Percentiles rank a stretch among this genome's conserved stretches.
These are phyloP conservation scores for Dicentrarchus labrax DNA, from an alignment of 2,113 vertebrate species.

Conservation along the genomic window DNA sequence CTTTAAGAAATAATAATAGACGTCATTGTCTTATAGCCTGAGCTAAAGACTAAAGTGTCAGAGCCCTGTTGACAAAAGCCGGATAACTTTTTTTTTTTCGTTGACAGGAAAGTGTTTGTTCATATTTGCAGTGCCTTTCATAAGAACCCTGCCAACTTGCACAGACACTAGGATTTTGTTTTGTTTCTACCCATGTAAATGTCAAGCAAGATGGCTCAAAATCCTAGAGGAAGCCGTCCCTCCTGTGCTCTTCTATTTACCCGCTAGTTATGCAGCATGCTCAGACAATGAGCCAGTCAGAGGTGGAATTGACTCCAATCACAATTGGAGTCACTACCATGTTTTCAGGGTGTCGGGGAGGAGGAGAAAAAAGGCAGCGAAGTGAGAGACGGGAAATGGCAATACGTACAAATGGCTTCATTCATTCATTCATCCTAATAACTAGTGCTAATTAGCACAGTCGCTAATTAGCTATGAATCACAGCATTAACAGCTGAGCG, in stretches of 20 bases:
- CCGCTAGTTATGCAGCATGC: slow-evolving; percentile 2
- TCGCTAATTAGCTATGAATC: slow-evolving; percentile 84
- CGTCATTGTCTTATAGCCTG: neutral
- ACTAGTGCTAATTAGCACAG: slow-evolving; percentile 80
- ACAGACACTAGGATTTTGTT: slow-evolving; percentile 10
- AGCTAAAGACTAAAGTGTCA: neutral
- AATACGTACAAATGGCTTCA: slow-evolving; percentile 46
- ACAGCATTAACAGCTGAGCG: slow-evolving; percentile 75
- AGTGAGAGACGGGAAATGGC: slow-evolving; percentile 48
- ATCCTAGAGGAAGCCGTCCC: neutral
- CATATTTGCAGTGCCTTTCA: slow-evolving; percentile 9
- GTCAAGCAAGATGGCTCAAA: slow-evolving; percentile 20
- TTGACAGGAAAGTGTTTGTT: neutral
- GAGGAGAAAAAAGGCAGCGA: slow-evolving; percentile 25
- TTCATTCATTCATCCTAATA: slow-evolving; percentile 78
- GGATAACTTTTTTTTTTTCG: neutral
- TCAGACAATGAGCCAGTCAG: slow-evolving; percentile 36
- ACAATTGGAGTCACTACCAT: slow-evolving; percentile 17
- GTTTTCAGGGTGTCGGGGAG: slow-evolving; percentile 47
- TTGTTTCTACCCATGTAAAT: slow-evolving; percentile 43
- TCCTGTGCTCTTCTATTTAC: slow-evolving; percentile 5
- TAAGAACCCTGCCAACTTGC: slow-evolving; percentile 12
- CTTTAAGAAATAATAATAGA: neutral
- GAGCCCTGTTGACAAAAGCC: neutral
- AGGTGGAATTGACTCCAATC: slow-evolving; percentile 40